Base-by-base conservation (phyloP, 2,797 vertebrate genomes). In the Numenius phaeopus region DNA sequence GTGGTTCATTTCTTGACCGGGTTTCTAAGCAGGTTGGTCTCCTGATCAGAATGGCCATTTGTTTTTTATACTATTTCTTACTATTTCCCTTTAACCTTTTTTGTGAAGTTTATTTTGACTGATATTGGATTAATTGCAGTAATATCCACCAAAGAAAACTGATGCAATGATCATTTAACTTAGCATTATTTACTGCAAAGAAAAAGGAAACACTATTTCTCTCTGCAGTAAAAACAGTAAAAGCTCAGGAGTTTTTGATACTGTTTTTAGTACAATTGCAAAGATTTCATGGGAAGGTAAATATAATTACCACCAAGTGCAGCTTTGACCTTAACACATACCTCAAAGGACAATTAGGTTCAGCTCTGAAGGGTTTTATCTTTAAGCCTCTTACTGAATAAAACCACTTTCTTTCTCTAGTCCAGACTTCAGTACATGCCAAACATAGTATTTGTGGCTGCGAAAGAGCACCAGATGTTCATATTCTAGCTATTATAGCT, bases 291-390 rank as follows among this genome's bases (percentile, higher is more conserved):
- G 78, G 52, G 69, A 88, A 79, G 78, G 37, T 16, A 75, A 89
- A 39, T 71, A 54, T 91, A 93, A 90, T 75, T 83, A 50, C 72
- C 50, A 83, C 87, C 93, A 88, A 69, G 34, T 82, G 83, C 72
- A 94, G 82, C 58, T 86, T 66, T 92, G 97, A 95, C 95, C 92
- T 98, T 97, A 94, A 95, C 80, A 87, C 87, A 80, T 90, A 95
- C 65, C 92, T 95, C 82, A 95, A 94, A 98, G 65, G 78, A 91
- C 46, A 85, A 96, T 97, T 93, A 96, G 89, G 84, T 93, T 93
- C 93, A 97, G 90, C 71, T 93, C 59, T 91, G 81, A 86, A 83
- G 70, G 57, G 30, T 86, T 93, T 96, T 96, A 89, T 86, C 66
- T 95, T 89, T 90, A 96, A 95, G 83, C 69, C 67, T 94, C 86